Evolutionary conservation across 2,797 vertebrate species (phyloP).

Genomic region (Macropus fuliginosus): DNA sequence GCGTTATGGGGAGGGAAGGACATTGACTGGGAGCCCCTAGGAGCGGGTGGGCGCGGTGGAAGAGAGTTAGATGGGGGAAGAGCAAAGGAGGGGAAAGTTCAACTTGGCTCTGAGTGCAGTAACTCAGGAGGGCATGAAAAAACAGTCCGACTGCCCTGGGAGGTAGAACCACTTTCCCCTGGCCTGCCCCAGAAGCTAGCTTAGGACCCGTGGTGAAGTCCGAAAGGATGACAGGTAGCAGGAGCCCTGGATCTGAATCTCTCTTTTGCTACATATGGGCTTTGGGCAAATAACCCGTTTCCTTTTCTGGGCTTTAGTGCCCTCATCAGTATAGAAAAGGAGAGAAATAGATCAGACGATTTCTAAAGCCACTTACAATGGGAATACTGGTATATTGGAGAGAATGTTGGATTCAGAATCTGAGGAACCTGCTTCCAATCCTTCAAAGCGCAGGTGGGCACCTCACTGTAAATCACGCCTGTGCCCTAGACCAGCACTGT

Average conservation of each 20-base stretch:
- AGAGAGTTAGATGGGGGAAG: not conserved
- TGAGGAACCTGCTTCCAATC: not conserved
- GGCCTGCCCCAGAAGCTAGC: not conserved
- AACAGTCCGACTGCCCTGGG: not conserved
- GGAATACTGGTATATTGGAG: not conserved
- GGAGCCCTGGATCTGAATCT: not conserved
- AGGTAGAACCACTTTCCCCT: fast-evolving
- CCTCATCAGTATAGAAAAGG: not conserved
- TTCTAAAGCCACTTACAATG: not conserved
- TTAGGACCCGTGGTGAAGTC: not conserved
- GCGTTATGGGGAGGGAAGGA: not conserved
- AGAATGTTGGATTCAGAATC: not conserved
- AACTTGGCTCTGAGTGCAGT: not conserved
- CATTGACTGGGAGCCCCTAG: not conserved
- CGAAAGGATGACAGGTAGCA: not conserved
- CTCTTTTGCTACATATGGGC: no score
- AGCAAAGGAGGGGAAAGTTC: not conserved
- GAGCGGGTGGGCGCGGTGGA: not conserved
- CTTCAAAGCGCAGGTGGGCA: not conserved
- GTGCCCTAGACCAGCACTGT: not conserved
- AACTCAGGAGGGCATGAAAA: not conserved
- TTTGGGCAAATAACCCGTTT: no score
- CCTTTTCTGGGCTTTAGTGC: not conserved
- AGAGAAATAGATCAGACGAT: not conserved
- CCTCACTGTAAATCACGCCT: not conserved